Conservation (phyloP, 1,140 invertebrate species). For the Nilaparvata lugens region DNA sequence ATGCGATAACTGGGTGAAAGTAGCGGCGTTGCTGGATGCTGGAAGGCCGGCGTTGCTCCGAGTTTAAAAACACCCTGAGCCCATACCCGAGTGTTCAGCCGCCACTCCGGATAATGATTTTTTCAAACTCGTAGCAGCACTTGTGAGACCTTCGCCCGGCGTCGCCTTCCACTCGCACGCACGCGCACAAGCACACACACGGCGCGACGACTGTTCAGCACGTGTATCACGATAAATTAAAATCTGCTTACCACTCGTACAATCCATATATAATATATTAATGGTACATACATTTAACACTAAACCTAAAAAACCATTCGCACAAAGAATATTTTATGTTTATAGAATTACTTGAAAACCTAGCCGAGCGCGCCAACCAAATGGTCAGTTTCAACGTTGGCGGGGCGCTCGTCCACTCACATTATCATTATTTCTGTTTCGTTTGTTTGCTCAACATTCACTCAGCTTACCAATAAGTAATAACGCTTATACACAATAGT, state of each 20-base stretch:
- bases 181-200: too few species aligned
- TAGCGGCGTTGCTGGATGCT: too few species aligned
- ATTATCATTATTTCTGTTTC: conserved; percentile 3
- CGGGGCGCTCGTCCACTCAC: not conserved
- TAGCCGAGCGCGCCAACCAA: not conserved
- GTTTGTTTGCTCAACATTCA: conserved; percentile 7
- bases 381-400: not conserved
- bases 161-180: too few species aligned
- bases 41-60: not conserved
- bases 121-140: conserved; percentile 9
- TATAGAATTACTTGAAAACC: conserved; percentile 17
- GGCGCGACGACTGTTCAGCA: too few species aligned
- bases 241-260: conserved; percentile 15
- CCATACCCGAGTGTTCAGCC: not conserved
- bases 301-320: conserved; percentile 23
- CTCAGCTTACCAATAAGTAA: conserved; percentile 4
- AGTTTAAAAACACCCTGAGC: conserved; percentile 18
- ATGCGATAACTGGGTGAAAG: too few species aligned
- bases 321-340: conserved; percentile 21
- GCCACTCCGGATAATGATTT: conserved; percentile 12
- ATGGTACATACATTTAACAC: conserved; percentile 25
- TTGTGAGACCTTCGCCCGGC: too few species aligned
- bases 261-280: conserved; percentile 12
- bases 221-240: not conserved
- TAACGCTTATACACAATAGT: not conserved